Conservation (phyloP, 2,113 vertebrate species). For the Myotis brandtii region DNA sequence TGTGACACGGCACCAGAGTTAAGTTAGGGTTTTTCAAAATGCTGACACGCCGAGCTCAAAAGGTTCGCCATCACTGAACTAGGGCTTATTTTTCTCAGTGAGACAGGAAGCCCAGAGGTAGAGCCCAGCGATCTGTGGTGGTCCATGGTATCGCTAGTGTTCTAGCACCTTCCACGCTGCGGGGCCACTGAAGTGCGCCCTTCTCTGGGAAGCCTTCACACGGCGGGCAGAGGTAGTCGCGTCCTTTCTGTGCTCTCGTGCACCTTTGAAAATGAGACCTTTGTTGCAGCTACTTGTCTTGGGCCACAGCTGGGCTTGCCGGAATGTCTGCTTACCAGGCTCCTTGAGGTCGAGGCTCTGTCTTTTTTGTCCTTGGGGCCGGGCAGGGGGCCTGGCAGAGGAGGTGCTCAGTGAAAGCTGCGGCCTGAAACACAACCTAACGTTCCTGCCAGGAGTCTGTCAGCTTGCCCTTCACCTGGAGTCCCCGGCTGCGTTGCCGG, state of each 20-base stretch:
- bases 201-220: neutral
- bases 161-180: neutral
- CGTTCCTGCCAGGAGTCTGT: neutral
- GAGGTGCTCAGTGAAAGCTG: neutral
- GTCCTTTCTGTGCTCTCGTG: neutral
- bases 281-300: neutral
- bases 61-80: too few relatives aligned
- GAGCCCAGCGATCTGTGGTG: neutral
- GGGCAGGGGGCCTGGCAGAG: too few relatives aligned
- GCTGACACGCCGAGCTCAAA: too few relatives aligned
- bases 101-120: neutral
- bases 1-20: too few relatives aligned
- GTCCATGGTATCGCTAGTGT: accelerated
- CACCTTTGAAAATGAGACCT: neutral
- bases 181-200: neutral
- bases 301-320: neutral
- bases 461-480: neutral
- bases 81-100: neutral
- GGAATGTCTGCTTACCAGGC: neutral
- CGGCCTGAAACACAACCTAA: neutral
- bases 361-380: neutral
- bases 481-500: neutral
- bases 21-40: too few relatives aligned
- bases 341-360: neutral
- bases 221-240: neutral